These are phyloP conservation scores for Ophiothrix spiculata DNA, from an alignment of 35 echinoderm and acorn worm species.

Conservation along the genomic window DNA sequence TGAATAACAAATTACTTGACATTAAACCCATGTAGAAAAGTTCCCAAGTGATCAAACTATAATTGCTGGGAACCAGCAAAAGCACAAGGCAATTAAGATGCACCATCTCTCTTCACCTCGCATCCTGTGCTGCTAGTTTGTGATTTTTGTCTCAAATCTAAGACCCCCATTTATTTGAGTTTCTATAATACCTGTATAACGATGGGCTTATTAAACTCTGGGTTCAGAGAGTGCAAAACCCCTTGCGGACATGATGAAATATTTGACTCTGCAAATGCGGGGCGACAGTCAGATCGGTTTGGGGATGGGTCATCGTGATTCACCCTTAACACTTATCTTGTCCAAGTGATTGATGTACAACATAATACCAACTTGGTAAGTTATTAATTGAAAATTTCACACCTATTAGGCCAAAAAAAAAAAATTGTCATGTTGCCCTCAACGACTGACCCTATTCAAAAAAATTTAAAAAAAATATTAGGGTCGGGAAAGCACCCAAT, in stretches of 20 bases:
- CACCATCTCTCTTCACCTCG: neutral
- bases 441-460: too few species aligned
- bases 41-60: neutral
- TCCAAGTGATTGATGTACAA: too few species aligned
- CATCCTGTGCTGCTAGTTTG: neutral
- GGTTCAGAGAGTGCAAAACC: neutral
- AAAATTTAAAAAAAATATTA: too few species aligned
- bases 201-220: neutral
- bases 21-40: neutral
- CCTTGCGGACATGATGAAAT: neutral
- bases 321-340: too few species aligned
- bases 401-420: too few species aligned
- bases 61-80: neutral
- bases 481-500: too few species aligned
- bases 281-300: too few species aligned
- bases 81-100: neutral
- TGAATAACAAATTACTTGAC: neutral
- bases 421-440: too few species aligned
- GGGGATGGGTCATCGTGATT: too few species aligned
- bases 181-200: neutral
- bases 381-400: too few species aligned
- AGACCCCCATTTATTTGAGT: neutral
- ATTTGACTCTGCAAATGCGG: too few species aligned
- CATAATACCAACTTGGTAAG: too few species aligned
- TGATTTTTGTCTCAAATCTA: neutral